A percentile compares a stretch with the other conserved stretches of the same genome.
These are phyloP conservation scores for Ivindomyrus marchei DNA, from an alignment of 2,113 vertebrate species.

Conservation along the genomic window DNA sequence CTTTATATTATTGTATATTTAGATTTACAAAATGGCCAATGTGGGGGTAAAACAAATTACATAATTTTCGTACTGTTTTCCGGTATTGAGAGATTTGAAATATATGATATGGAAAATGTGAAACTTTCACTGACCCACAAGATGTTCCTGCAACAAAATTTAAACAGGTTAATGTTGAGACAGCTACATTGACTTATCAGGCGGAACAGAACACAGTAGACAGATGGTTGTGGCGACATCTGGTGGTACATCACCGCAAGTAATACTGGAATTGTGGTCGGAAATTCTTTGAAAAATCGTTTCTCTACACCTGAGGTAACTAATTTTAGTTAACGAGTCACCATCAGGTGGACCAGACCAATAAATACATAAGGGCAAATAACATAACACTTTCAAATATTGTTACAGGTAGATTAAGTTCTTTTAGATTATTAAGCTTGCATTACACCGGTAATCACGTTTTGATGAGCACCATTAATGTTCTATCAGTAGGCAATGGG, in stretches of 20 bases:
- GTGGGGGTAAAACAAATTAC: background rate
- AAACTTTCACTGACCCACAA: background rate
- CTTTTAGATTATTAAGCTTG: too few relatives aligned
- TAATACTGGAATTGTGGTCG: background rate
- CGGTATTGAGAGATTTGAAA: background rate
- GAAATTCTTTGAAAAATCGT: background rate
- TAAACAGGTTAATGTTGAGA: background rate
- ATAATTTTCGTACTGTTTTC: background rate
- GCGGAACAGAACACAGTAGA: background rate
- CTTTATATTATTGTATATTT: background rate
- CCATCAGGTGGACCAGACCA: background rate
- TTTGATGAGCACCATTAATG: too few relatives aligned
- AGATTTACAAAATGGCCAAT: background rate
- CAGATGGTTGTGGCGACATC: background rate
- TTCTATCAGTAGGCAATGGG: too few relatives aligned
- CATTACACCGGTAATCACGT: too few relatives aligned
- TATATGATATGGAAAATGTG: background rate
- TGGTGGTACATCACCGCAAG: background rate
- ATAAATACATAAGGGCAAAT: background rate
- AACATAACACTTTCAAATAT: background rate
- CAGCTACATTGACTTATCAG: background rate
- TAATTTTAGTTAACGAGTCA: background rate
- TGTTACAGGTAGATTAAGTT: too few relatives aligned
- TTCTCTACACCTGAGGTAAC: background rate
- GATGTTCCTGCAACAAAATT: background rate